phyloP scores from a whole-genome alignment of 35 echinoderm and acorn worm species.

The Lytechinus pictus region DNA sequence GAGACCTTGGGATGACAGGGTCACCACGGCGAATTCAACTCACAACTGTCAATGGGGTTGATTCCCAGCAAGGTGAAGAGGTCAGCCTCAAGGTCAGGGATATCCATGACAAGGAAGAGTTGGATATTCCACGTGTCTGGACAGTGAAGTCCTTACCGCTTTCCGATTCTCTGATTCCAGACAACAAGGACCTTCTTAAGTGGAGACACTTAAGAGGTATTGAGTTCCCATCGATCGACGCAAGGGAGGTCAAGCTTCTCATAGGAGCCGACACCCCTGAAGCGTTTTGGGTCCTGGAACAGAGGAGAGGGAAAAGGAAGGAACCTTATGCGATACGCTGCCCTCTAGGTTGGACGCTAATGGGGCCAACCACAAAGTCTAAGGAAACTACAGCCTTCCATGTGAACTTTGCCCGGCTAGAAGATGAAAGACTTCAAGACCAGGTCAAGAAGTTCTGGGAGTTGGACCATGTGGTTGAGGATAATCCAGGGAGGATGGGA shows the following conservation, averaged over 20 bases:
- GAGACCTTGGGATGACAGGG: no score
- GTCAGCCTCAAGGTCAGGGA: no score
- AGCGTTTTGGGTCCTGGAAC: conserved; percentile 70
- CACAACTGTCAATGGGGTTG: no score
- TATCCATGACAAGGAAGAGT: no score
- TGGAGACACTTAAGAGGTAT: no score
- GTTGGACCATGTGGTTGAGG: not conserved
- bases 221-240: no score
- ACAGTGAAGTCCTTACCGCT: no score
- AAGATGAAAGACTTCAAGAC: not conserved
- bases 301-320: conserved; percentile 62
- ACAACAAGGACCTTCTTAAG: no score
- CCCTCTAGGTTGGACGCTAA: conserved; percentile 53
- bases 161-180: no score
- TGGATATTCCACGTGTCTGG: no score
- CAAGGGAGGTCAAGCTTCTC: conserved; percentile 62
- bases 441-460: conserved; percentile 21
- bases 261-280: conserved; percentile 75
- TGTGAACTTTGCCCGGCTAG: not conserved
- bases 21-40: no score
- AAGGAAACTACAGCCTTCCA: not conserved
- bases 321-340: conserved; percentile 58
- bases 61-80: no score
- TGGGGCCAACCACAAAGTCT: conserved; percentile 28
- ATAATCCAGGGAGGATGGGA: not conserved